Conservation (phyloP, 2,113 vertebrate species). For the Okapia johnstoni region DNA sequence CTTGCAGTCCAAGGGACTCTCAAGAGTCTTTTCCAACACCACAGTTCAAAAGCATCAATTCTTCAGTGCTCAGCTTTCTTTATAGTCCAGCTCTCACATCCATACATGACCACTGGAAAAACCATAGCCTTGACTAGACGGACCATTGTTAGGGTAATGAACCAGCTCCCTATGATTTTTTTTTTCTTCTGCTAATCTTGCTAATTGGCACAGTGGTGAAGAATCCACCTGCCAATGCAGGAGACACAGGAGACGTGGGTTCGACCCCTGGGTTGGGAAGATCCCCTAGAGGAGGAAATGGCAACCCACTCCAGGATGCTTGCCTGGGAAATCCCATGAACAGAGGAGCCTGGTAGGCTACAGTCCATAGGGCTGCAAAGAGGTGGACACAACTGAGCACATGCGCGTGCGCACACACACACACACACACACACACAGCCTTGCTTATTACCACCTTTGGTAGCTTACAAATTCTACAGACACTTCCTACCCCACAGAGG, state of each 20-base stretch:
- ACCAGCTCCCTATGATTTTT: neutral
- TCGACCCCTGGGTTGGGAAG: neutral
- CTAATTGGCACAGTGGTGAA: neutral
- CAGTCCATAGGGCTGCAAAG: neutral
- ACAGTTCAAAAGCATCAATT: too few relatives aligned
- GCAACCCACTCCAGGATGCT: neutral
- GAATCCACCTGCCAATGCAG: neutral
- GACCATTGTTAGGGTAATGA: too few relatives aligned
- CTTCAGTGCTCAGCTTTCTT: too few relatives aligned
- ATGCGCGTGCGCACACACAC: accelerated
- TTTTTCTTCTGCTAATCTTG: neutral
- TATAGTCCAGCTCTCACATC: too few relatives aligned
- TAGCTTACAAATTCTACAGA: neutral
- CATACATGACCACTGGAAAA: too few relatives aligned
- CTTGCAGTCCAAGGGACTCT: too few relatives aligned
- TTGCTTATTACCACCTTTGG: neutral
- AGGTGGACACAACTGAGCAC: neutral
- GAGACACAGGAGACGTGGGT: neutral
- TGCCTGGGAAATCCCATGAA: neutral
- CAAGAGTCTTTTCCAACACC: too few relatives aligned
- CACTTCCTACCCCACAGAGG: neutral
- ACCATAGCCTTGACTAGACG: too few relatives aligned
- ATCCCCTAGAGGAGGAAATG: neutral
- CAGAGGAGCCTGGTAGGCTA: neutral
- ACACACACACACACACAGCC: neutral